A percentile compares a stretch with the other conserved stretches of the same genome.
Conservation (phyloP, 1,140 invertebrate genomes). For the Bradynema listronoti region DNA sequence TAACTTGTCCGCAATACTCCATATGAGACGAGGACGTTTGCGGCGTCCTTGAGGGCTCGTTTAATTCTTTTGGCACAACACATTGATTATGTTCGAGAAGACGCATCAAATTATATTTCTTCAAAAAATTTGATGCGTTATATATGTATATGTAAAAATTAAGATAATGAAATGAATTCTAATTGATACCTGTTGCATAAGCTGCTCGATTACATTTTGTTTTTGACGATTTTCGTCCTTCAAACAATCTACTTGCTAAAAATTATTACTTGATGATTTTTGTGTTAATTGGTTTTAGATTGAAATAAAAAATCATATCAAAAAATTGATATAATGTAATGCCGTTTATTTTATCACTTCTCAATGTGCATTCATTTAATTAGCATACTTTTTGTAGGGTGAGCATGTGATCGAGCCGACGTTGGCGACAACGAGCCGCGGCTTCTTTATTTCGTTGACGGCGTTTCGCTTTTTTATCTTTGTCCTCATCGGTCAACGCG, state of each 20-base stretch:
- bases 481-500: conserved; percentile 30
- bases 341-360: too few relatives aligned
- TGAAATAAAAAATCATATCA: too few relatives aligned
- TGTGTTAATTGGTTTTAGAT: not conserved
- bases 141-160: not conserved
- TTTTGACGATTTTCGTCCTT: conserved; percentile 28
- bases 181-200: not conserved
- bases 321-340: too few relatives aligned
- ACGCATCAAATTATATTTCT: not conserved
- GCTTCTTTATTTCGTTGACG: conserved; percentile 41
- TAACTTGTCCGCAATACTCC: too few relatives aligned
- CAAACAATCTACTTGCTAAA: conserved; percentile 27
- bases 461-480: conserved; percentile 37
- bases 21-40: not conserved
- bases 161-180: not conserved
- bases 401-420: conserved; percentile 35
- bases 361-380: not conserved
- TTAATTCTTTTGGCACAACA: not conserved
- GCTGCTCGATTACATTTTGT: not conserved
- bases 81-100: not conserved
- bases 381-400: conserved; percentile 28
- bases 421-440: conserved; percentile 33
- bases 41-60: not conserved
- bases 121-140: not conserved
- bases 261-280: conserved; percentile 11